Base-by-base conservation (phyloP, 2,113 vertebrate genomes). In the Argyrosomus japonicus region DNA sequence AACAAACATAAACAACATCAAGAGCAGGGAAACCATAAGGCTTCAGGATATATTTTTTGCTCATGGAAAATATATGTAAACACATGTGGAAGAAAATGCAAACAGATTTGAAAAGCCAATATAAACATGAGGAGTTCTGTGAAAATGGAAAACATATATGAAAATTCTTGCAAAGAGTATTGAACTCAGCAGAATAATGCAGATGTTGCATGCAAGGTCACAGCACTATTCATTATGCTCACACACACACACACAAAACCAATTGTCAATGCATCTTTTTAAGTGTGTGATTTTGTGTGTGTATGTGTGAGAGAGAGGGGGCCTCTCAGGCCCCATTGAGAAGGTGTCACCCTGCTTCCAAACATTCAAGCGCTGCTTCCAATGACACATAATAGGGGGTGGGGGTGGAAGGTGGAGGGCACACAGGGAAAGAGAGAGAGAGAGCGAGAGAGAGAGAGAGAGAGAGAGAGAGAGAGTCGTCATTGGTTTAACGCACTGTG, bases 341-440 rank as follows among this genome's bases (percentile, higher is more conserved):
- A 81, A 69, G 61, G 73, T 87, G 85, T 90, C 89, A 86, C 83
- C 54, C 75, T 83, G 79, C 79, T 86, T 88, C 81, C 77, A 92
- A 87, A 90, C 81, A 81, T 83, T 88, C 80, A 78, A 72, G 81
- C 61, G n/a, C 63, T 63, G 84, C 75, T 36, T 82, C 85, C 83
- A 84, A 11, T 83, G 80, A 83, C 70, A 54, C 86, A 89, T 76
- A 90, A 85, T 72, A 63, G 77, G 25, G 29, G 11, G 36, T 45
- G 86, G 78, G 83, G 83, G 82, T 60, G 40, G 53, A 58, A 23
- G 65, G 47, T 19, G 72, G 43, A 67, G 54, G 50, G 77, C 25
- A 79, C 4, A 12, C 43, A 25, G 58, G 48, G 36, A 75, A 45
- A 6, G 29, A 29, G 27, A 81, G 63, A 23, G 60, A 45, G 70